Percentiles rank a stretch among this genome's conserved stretches.
Conservation (phyloP, 2,113 vertebrate species). For the Collichthys lucidus region DNA sequence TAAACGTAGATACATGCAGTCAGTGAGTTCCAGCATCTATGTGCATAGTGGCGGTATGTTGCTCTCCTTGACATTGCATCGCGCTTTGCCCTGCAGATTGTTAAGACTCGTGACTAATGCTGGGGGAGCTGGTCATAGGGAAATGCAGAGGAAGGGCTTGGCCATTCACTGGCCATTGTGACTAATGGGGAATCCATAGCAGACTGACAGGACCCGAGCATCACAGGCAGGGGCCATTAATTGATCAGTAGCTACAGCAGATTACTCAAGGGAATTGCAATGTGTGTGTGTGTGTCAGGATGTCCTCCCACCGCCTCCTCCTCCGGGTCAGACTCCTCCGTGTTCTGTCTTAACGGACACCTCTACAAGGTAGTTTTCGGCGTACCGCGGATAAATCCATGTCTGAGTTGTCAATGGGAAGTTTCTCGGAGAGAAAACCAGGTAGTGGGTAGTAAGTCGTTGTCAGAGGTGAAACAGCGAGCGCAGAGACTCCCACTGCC, state of each 20-base stretch:
- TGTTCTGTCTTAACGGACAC: slow-evolving; percentile 64
- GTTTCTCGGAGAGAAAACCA: slow-evolving; percentile 54
- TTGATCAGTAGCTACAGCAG: slow-evolving; percentile 74
- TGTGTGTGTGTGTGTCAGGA: slow-evolving; percentile 47
- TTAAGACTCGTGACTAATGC: slow-evolving; percentile 40
- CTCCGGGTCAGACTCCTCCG: slow-evolving; percentile 53
- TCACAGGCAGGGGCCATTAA: slow-evolving; percentile 71
- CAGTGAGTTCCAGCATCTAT: background rate
- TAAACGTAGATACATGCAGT: background rate
- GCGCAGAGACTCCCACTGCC: background rate
- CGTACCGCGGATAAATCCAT: slow-evolving; percentile 67
- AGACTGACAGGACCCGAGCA: slow-evolving; percentile 61
- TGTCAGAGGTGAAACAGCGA: slow-evolving; percentile 53
- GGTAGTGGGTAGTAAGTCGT: slow-evolving; percentile 28
- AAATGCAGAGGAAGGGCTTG: slow-evolving; percentile 52
- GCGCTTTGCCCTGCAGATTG: slow-evolving; percentile 20
- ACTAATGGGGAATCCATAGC: slow-evolving; percentile 81
- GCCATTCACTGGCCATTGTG: slow-evolving; percentile 48
- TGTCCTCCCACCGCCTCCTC: slow-evolving; percentile 66
- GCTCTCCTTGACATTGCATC: slow-evolving; percentile 6
- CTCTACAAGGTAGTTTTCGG: slow-evolving; percentile 58
- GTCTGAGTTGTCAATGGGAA: slow-evolving; percentile 47
- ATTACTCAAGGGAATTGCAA: slow-evolving; percentile 63
- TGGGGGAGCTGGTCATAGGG: slow-evolving; percentile 2
- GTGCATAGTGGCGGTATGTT: background rate